A percentile compares a stretch with the other conserved stretches of the same genome.
phyloP scores from a whole-genome alignment of 2,113 vertebrate species.

The Chitala chitala region DNA sequence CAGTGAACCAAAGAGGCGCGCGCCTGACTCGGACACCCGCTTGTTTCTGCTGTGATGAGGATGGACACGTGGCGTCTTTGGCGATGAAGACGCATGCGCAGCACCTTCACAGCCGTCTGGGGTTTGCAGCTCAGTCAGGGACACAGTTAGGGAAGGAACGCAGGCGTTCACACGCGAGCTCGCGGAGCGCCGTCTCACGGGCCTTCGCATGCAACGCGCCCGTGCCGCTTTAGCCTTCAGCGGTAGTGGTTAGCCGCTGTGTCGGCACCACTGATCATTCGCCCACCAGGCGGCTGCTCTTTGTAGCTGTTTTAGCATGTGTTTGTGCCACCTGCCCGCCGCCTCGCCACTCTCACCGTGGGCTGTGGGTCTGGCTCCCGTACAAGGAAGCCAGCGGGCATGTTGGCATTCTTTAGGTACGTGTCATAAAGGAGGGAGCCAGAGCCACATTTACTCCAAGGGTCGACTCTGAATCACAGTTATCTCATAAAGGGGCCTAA shows the following conservation, averaged over 20 bases:
- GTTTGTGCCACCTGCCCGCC: slow-evolving; percentile 35
- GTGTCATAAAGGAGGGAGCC: slow-evolving; percentile 50
- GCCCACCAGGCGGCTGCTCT: slow-evolving; percentile 3
- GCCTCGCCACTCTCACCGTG: slow-evolving; percentile 41
- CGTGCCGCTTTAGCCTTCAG: background rate
- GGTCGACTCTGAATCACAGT: background rate
- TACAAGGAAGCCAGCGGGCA: background rate
- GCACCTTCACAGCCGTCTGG: background rate
- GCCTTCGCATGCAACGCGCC: slow-evolving; percentile 26
- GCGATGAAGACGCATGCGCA: no score
- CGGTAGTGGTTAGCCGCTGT: slow-evolving; percentile 15
- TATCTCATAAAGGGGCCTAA: background rate
- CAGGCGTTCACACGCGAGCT: no score
- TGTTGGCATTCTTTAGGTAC: slow-evolving; percentile 45
- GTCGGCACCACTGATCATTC: background rate
- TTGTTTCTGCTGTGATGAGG: no score
- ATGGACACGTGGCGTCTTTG: no score
- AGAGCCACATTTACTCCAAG: background rate
- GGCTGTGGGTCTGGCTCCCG: slow-evolving; percentile 56
- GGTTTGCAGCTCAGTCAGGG: background rate
- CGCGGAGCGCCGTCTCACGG: background rate
- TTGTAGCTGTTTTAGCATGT: slow-evolving; percentile 23
- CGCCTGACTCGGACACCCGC: no score
- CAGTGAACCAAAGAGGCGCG: no score
- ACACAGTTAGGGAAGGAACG: no score